Base-by-base conservation (phyloP, 2,113 vertebrate species). In the Amazona vittata region DNA sequence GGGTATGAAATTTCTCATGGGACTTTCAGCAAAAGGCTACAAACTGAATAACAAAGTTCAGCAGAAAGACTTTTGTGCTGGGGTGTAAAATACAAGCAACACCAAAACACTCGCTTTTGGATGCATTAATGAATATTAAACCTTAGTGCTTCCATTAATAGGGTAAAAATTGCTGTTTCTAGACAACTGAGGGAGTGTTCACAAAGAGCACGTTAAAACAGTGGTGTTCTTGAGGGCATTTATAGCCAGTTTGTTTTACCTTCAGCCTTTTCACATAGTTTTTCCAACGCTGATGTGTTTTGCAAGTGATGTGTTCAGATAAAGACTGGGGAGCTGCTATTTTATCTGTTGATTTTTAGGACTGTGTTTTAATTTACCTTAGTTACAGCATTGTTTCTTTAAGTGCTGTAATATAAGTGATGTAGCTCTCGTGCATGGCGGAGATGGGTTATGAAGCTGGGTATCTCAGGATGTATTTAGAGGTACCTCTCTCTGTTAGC, bases 341-440 rank as follows among this genome's bases (percentile, higher is more conserved):
- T 75, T 64, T 63, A 33, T 20, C 2, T 39, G 7, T 18, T 15
- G 24, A n/a, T 52, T 39, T 44, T n/a, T 43, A 35, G 21, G 21
- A 12, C 20, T 67, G 31, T n/a, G 24, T 22, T 82, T 50, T 16
- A 33, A 33, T 71, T 79, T 77, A 3, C 53, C 12, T 41, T 49
- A 18, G 15, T 53, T 69, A 46, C 24, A 44, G 31, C 33, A 35
- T 47, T 44, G 22, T 35, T 68, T 79, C 57, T 73, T 52, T 44
- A 28, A 60, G 29, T 46, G 25, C 35, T 49, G 3, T 59, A 59
- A 21, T n/a, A 24, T 29, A 29, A 33, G 28, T 24, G 46, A 2
- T 19, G 2, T 1, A 70, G 53, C 24, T 92, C 31, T 15, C 2
- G 11, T 31, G 9, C 16, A 0, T 26, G 67, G 9, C 1, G 12